Conservation (phyloP, 2,888 invertebrate species). For the Eupithecia centaureata region DNA sequence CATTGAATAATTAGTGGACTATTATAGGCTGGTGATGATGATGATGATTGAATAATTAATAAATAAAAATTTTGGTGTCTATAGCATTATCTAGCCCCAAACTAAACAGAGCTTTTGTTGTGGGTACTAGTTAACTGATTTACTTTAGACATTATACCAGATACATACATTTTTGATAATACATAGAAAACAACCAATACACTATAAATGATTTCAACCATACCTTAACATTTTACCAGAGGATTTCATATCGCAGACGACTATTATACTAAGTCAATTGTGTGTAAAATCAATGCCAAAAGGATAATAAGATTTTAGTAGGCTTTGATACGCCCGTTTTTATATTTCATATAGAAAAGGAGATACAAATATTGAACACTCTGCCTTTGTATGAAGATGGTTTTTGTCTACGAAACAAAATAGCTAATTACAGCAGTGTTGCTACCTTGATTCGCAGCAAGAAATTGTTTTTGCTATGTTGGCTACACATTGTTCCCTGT, state of each 20-base stretch:
- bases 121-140: too few species aligned
- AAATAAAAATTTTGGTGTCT: too few species aligned
- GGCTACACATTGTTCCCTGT: constrained; percentile 9
- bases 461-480: constrained; percentile 8
- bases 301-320: background rate
- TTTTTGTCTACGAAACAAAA: background rate
- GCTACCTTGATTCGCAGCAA: constrained; percentile 7
- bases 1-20: too few species aligned
- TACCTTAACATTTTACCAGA: background rate
- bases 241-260: background rate
- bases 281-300: background rate
- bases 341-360: background rate
- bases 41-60: too few species aligned
- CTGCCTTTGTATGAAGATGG: background rate
- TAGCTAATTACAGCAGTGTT: constrained; percentile 7
- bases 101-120: too few species aligned
- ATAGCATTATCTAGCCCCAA: too few species aligned
- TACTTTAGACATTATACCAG: too few species aligned
- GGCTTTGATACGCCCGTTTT: background rate
- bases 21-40: too few species aligned
- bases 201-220: background rate
- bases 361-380: background rate
- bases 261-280: background rate
- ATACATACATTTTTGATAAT: too few species aligned
- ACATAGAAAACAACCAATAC: too few species aligned